Evolutionary conservation across 2,888 invertebrate genomes (phyloP).

Genomic region (Thymelicus lineola): DNA sequence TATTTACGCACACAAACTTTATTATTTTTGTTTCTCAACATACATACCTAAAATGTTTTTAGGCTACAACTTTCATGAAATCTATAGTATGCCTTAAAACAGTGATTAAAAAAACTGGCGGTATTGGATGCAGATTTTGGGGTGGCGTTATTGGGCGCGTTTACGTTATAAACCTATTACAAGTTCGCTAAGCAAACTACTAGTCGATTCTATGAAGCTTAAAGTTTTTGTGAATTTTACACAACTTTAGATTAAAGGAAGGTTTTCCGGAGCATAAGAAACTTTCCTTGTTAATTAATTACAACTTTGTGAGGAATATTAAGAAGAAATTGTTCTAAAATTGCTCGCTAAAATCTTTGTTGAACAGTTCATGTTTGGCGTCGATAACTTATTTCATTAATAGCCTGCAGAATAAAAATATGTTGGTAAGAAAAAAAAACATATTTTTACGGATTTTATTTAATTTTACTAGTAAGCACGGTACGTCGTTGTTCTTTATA

Average conservation of each 20-base stretch:
- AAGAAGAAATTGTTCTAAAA: conserved; percentile 41
- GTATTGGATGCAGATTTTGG: no score
- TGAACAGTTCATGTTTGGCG: conserved; percentile 10
- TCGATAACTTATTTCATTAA: conserved; percentile 12
- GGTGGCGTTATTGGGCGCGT: no score
- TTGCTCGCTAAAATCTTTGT: conserved; percentile 20
- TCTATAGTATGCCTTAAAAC: no score
- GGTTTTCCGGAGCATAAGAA: conserved; percentile 55
- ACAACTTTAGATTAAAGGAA: conserved; percentile 66
- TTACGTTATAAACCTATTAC: conserved; percentile 76
- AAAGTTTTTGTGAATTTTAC: conserved; percentile 80
- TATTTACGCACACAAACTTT: no score
- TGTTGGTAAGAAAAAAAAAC: no score
- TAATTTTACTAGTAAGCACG: no score
- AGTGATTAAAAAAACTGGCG: no score
- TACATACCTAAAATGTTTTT: no score
- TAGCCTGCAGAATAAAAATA: neutral
- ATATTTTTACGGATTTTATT: no score
- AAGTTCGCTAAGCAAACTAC: conserved; percentile 68
- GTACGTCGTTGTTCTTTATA: no score
- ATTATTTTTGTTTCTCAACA: no score
- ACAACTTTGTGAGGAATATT: conserved; percentile 51
- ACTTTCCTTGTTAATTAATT: conserved; percentile 71
- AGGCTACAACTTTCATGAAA: no score
- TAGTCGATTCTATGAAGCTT: conserved; percentile 57